phyloP scores from a whole-genome alignment of 1,140 invertebrate species.

The Ostrea edulis region DNA sequence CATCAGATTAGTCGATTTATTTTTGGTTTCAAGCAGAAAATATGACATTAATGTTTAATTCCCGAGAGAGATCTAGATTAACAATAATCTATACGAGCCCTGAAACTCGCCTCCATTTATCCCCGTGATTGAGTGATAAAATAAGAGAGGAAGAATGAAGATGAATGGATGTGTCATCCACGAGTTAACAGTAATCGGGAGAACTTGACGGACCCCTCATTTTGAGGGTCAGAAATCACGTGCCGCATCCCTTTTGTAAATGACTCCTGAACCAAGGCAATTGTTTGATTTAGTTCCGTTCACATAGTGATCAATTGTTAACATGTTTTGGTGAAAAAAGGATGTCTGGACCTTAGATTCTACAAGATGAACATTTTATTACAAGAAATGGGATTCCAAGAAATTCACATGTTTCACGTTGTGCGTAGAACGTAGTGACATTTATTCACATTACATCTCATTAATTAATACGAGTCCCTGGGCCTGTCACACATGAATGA shows the following conservation, averaged over 20 bases:
- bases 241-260: neutral
- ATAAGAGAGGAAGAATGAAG: neutral
- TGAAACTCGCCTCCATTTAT: neutral
- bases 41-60: slow-evolving; percentile 30
- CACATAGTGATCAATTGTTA: neutral
- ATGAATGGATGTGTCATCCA: slow-evolving; percentile 17
- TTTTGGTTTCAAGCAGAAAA: neutral
- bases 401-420: too few relatives aligned
- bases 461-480: too few relatives aligned
- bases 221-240: neutral
- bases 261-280: neutral
- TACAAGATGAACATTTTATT: too few relatives aligned
- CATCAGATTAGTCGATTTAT: neutral
- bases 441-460: too few relatives aligned
- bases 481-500: too few relatives aligned
- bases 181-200: neutral
- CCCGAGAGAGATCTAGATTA: slow-evolving; percentile 2
- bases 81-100: neutral
- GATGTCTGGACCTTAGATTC: neutral
- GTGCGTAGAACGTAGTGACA: too few relatives aligned
- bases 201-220: neutral
- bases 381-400: too few relatives aligned
- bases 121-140: slow-evolving; percentile 1
- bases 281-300: slow-evolving; percentile 4
- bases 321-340: too few relatives aligned